A percentile compares a stretch with the other conserved stretches of the same genome.
Evolutionary conservation across 2,888 invertebrate genomes (phyloP).

Genomic region (Proisotoma minuta): DNA sequence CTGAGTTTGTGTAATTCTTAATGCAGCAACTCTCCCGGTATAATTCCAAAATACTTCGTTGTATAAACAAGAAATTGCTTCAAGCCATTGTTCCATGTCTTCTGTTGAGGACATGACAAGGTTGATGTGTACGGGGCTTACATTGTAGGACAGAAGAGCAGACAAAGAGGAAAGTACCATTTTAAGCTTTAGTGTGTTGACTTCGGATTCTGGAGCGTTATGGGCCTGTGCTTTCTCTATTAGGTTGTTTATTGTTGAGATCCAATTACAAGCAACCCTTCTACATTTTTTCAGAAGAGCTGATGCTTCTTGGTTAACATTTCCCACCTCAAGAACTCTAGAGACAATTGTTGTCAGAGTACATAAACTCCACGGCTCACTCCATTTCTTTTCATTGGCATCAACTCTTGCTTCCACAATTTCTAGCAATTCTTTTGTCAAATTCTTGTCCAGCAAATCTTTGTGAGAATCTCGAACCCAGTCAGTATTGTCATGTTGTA

Average conservation of each 20-base stretch:
- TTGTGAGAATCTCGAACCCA: slow-evolving; percentile 10
- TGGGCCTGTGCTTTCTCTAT: slow-evolving; percentile 8
- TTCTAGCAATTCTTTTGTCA: slow-evolving; percentile 5
- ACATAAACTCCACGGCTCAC: slow-evolving; percentile 5
- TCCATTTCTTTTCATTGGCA: slow-evolving; percentile 12
- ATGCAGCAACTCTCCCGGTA: background rate
- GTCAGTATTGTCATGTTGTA: background rate
- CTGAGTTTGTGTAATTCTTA: background rate
- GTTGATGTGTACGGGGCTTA: background rate
- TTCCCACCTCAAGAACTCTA: slow-evolving; percentile 13
- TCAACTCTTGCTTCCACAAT: background rate
- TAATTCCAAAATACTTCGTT: slow-evolving; percentile 8
- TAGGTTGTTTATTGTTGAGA: background rate
- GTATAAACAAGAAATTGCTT: slow-evolving; percentile 8
- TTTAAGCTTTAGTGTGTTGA: background rate
- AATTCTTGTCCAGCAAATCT: slow-evolving; percentile 9
- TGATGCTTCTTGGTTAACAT: background rate
- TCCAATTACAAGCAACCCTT: slow-evolving; percentile 6
- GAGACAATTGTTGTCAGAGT: background rate
- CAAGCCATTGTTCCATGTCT: slow-evolving; percentile 15
- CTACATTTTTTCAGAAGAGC: slow-evolving; percentile 6
- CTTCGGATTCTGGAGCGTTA: background rate
- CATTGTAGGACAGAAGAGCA: slow-evolving; percentile 7
- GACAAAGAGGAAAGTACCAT: slow-evolving; percentile 3
- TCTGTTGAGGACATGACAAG: slow-evolving; percentile 2